phyloP scores from a whole-genome alignment of 2,797 vertebrate genomes.

The Balearica regulorum region DNA sequence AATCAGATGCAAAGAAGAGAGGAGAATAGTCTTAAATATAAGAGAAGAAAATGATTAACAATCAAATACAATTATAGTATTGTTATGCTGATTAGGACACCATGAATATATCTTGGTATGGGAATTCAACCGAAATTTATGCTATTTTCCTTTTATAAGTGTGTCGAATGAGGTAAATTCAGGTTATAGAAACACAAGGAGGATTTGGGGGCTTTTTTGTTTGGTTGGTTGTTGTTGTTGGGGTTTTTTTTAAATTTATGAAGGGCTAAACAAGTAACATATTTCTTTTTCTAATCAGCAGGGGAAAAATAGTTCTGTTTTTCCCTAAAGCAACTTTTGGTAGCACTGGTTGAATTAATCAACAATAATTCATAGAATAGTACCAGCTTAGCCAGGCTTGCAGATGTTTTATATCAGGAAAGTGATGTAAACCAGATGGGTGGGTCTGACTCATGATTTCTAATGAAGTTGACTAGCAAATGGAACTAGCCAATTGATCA shows the following conservation, averaged over 20 bases:
- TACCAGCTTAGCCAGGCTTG: neutral
- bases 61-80: neutral
- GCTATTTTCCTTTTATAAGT: neutral
- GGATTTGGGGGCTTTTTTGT: no score
- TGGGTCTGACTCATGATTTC: neutral
- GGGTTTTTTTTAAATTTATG: neutral
- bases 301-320: neutral
- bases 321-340: neutral
- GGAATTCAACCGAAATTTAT: neutral
- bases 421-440: neutral
- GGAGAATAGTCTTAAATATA: neutral
- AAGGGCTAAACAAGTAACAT: neutral
- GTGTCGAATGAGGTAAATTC: neutral
- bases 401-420: neutral
- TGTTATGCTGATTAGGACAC: neutral
- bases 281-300: neutral
- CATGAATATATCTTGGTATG: neutral
- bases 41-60: constrained; percentile 6
- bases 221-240: neutral
- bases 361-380: neutral
- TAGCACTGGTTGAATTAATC: neutral
- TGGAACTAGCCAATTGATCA: neutral
- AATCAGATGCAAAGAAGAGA: neutral
- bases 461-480: neutral
- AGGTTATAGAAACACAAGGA: neutral